phyloP scores from a whole-genome alignment of 2,888 invertebrate species.

The Spodoptera exigua region DNA sequence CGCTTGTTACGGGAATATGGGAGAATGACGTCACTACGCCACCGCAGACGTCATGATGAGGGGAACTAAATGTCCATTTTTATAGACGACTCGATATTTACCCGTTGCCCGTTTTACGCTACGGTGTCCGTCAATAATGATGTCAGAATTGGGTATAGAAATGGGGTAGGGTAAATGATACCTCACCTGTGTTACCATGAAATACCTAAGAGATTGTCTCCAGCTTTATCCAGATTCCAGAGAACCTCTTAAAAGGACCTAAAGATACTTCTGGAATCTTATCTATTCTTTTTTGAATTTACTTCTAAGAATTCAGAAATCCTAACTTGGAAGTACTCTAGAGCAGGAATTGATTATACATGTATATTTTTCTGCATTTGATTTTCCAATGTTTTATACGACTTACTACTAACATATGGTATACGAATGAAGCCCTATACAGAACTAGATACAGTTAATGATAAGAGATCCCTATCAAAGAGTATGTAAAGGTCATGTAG shows the following conservation, averaged over 20 bases:
- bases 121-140: conserved; percentile 27
- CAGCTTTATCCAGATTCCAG: too few relatives aligned
- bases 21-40: conserved; percentile 35
- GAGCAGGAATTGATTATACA: too few relatives aligned
- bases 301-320: too few relatives aligned
- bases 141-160: conserved; percentile 16
- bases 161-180: conserved; percentile 23
- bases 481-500: background rate
- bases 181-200: background rate
- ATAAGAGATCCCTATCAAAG: conserved; percentile 1
- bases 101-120: conserved; percentile 5
- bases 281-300: too few relatives aligned
- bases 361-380: too few relatives aligned
- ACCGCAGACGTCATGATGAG: conserved; percentile 32
- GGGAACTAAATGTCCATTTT: conserved; percentile 40
- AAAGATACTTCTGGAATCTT: too few relatives aligned
- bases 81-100: conserved; percentile 33
- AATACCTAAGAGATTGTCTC: background rate
- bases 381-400: too few relatives aligned
- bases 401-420: too few relatives aligned
- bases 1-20: conserved; percentile 35
- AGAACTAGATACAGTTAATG: too few relatives aligned
- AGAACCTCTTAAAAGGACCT: too few relatives aligned
- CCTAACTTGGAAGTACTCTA: too few relatives aligned
- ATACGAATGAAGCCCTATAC: too few relatives aligned